Percentiles rank a stretch among this genome's conserved stretches.
These are phyloP conservation scores for Cepaea nemoralis DNA, from an alignment of 1,140 invertebrate species.

Conservation along the genomic window DNA sequence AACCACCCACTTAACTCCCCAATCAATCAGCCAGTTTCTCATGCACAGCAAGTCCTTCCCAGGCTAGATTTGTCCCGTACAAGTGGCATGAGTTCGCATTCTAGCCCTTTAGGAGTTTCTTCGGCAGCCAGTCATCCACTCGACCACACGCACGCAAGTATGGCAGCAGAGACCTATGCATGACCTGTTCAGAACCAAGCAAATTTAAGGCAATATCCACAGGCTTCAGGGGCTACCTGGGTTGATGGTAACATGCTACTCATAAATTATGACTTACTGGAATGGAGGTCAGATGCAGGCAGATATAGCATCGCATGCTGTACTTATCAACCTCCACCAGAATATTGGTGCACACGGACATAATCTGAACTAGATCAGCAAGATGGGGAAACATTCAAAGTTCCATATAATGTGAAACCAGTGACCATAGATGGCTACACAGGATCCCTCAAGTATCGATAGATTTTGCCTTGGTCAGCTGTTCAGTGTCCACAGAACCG, in stretches of 20 bases:
- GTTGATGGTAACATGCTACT: slow-evolving; percentile 16
- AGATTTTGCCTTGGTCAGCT: slow-evolving; percentile 96
- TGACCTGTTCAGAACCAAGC: slow-evolving; percentile 27
- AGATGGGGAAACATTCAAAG: slow-evolving; percentile 99
- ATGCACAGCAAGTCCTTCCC: slow-evolving; percentile 21
- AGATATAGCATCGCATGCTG: slow-evolving; percentile 53
- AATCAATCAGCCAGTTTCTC: slow-evolving; percentile 19
- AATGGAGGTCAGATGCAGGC: slow-evolving; percentile 63
- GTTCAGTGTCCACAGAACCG: slow-evolving; percentile 96
- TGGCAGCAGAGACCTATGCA: slow-evolving; percentile 21
- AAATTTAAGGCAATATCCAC: slow-evolving; percentile 30
- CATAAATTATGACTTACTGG: slow-evolving; percentile 34
- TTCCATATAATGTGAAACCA: slow-evolving; percentile 90
- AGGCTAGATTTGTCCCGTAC: slow-evolving; percentile 22
- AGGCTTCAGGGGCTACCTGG: slow-evolving; percentile 15
- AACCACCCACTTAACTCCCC: slow-evolving; percentile 20
- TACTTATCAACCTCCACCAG: slow-evolving; percentile 78
- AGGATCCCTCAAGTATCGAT: slow-evolving; percentile 89
- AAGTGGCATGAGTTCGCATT: slow-evolving; percentile 17
- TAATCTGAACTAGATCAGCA: slow-evolving; percentile 99
- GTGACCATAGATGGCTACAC: slow-evolving; percentile 98
- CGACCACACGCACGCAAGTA: slow-evolving; percentile 3
- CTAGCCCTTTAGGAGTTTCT: slow-evolving; percentile 15
- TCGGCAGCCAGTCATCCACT: slow-evolving; percentile 5
- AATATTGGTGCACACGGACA: slow-evolving; percentile 98